phyloP scores from a whole-genome alignment of 2,888 invertebrate species.

The Eupithecia centaureata region DNA sequence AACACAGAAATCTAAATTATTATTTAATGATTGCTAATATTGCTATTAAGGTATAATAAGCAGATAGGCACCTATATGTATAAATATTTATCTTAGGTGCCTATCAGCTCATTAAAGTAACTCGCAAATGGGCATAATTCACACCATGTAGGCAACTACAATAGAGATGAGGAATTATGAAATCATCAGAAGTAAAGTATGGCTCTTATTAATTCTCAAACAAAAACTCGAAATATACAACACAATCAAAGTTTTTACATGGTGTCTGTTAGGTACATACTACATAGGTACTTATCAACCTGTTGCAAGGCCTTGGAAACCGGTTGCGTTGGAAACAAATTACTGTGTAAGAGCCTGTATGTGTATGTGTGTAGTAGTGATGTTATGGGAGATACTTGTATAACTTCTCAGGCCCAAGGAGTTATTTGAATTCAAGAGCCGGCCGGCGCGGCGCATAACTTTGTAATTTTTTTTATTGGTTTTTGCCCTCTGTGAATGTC shows the following conservation, averaged over 20 bases:
- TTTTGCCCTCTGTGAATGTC: not conserved
- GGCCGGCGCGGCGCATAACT: not conserved
- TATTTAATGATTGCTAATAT: no score
- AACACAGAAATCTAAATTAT: no score
- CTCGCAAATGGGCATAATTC: not conserved
- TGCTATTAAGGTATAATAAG: no score
- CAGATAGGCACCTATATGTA: no score
- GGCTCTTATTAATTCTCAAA: not conserved
- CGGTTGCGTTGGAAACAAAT: conserved; percentile 28
- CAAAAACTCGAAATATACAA: not conserved
- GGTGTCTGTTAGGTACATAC: conserved; percentile 18
- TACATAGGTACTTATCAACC: conserved; percentile 18
- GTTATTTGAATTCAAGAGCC: not conserved
- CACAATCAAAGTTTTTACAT: conserved; percentile 30
- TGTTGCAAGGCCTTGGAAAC: conserved; percentile 36
- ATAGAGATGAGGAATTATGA: not conserved
- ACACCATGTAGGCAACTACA: not conserved
- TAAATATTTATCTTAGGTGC: no score
- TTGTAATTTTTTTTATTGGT: not conserved
- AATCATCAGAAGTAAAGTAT: not conserved
- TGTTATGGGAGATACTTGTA: not conserved
- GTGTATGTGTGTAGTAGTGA: no score
- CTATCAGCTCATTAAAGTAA: not conserved
- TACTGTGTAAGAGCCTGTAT: not conserved
- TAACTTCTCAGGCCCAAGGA: not conserved